Conservation (phyloP, 2,888 invertebrate genomes). For the Lithophane ornitopus region DNA sequence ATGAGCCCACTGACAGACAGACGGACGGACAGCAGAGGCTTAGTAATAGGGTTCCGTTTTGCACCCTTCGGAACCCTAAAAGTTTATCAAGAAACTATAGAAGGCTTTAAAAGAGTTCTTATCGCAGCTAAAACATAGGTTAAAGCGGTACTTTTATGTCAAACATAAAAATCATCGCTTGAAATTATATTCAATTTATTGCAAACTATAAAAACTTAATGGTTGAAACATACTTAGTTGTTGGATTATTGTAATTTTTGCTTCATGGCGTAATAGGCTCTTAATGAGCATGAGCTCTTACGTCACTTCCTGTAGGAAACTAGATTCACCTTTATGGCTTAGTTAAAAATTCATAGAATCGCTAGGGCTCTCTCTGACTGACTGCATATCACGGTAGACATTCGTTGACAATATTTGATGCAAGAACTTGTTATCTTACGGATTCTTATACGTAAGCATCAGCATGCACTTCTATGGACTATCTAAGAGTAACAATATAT, state of each 20-base stretch:
- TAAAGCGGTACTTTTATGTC: slow-evolving; percentile 39
- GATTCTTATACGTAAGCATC: too few species aligned
- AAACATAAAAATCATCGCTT: slow-evolving; percentile 32
- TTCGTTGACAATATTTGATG: background rate
- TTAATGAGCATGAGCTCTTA: slow-evolving; percentile 9
- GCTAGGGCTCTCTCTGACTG: background rate
- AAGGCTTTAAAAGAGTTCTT: background rate
- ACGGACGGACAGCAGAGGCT: too few species aligned
- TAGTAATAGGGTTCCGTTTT: too few species aligned
- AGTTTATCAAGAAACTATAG: background rate
- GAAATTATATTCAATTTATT: slow-evolving; percentile 29
- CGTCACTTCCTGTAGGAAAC: slow-evolving; percentile 12
- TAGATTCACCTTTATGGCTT: background rate
- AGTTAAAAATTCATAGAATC: background rate
- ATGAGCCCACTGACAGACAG: too few species aligned
- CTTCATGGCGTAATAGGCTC: slow-evolving; percentile 23
- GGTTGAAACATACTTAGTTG: slow-evolving; percentile 14
- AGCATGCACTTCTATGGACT: background rate
- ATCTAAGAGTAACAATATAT: background rate
- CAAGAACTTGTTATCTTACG: background rate
- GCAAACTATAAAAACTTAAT: slow-evolving; percentile 35
- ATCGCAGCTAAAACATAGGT: background rate
- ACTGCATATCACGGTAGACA: background rate
- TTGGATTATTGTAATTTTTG: slow-evolving; percentile 27
- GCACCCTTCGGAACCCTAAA: too few species aligned